Evolutionary conservation across 2,888 invertebrate genomes (phyloP), one percentile per base, ranked within the genome.

Genomic region (Sisyra terminalis): DNA sequence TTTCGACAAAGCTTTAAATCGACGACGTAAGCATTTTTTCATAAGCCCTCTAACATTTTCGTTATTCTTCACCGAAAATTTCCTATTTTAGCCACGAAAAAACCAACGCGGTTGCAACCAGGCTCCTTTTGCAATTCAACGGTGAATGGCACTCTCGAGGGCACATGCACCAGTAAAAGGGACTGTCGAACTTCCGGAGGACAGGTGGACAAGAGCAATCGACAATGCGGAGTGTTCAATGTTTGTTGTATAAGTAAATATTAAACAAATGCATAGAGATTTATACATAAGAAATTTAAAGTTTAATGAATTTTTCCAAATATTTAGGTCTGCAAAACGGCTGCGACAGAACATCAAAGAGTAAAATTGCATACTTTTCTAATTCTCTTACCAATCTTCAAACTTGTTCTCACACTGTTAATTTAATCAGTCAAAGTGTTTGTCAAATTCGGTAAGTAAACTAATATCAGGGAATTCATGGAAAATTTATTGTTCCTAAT

Each of bases 291-390:
- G 55, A 51, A 45, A 42, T 44, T 34, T 48, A 46, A 34, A 47
- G 49, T 11, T 55, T 55, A 34, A 48, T 48, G 6, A 53, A 53
- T 48, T 51, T 50, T 13, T 53, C 55, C 13, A 52, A 51, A 18
- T 46, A 56, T 3, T 57, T 56, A 48, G 52, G 58, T 8, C 54
- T 55, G 1, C 57, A 59, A 44, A 61, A 61, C 45, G 52, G 49
- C 37, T 54, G 50, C 50, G 63, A 39, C 61, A 64, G 1, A 62
- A 63, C 50, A 65, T 66, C 0, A 63, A 65, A 44, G 65, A 64
- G 1, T 65, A 64, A 0, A 57, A 7, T 24, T 24, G 24, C 24
- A 7, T 24, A 24, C 7, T 24, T 24, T 24, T 24, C 24, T 5
- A 24, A 24, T 24, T 7, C 24, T 5, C 5, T 3, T 5, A 3